These are phyloP conservation scores for Stratiomys singularior DNA, from an alignment of 2,888 invertebrate species.

Conservation along the genomic window DNA sequence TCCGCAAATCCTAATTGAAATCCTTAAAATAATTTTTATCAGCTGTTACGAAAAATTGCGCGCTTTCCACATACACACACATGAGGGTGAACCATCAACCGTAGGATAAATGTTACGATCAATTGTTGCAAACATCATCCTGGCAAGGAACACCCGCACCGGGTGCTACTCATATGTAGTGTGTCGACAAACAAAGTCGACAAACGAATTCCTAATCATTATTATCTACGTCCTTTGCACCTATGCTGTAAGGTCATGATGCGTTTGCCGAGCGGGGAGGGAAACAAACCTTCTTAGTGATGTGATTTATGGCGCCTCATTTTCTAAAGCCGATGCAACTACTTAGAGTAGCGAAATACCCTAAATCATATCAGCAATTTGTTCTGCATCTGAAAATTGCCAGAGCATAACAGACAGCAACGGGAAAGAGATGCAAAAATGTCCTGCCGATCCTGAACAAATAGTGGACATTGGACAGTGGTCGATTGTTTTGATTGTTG, in stretches of 20 bases:
- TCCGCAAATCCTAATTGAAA: not conserved
- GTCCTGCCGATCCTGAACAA: conserved; percentile 18
- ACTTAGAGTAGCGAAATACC: conserved; percentile 10
- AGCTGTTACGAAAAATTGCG: conserved; percentile 36
- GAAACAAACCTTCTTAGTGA: not conserved
- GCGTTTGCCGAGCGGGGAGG: not conserved
- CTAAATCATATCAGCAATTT: conserved; percentile 35
- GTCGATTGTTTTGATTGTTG: conserved; percentile 45
- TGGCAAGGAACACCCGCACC: conserved; percentile 36
- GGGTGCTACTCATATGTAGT: conserved; percentile 31
- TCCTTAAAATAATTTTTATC: not conserved
- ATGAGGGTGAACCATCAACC: not conserved
- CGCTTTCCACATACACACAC: conserved; percentile 7
- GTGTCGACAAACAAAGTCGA: conserved; percentile 38
- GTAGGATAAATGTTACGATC: not conserved
- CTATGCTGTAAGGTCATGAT: not conserved
- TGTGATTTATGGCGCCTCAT: conserved; percentile 43
- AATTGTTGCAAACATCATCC: not conserved
- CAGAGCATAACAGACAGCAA: not conserved
- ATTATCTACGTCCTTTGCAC: not conserved
- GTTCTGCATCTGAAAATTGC: conserved; percentile 15
- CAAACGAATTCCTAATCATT: conserved; percentile 34
- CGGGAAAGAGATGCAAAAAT: not conserved
- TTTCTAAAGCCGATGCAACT: not conserved
- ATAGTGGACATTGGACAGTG: conserved; percentile 37